Percentiles rank a stretch among this genome's conserved stretches.
Evolutionary conservation across 1,140 invertebrate species (phyloP).

Genomic region (Teleogryllus occipitalis): DNA sequence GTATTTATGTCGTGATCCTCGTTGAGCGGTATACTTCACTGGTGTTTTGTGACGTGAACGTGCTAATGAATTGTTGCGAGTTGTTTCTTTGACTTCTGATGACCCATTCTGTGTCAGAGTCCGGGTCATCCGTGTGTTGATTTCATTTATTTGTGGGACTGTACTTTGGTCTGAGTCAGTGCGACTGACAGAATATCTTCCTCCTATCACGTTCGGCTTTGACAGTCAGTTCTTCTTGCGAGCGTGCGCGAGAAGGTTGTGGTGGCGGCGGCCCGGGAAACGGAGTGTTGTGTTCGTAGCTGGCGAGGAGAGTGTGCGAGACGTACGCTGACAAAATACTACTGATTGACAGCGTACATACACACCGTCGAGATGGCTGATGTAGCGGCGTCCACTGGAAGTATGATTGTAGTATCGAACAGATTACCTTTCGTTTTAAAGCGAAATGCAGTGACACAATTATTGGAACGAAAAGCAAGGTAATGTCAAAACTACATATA

Average conservation of each 20-base stretch:
- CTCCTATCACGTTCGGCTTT: not conserved
- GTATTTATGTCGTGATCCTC: not conserved
- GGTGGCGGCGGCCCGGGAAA: not conserved
- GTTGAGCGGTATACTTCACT: not conserved
- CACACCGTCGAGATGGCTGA: not conserved
- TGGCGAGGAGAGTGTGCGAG: not conserved
- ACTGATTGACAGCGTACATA: not conserved
- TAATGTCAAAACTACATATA: constrained; percentile 35
- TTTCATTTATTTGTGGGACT: not conserved
- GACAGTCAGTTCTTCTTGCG: not conserved
- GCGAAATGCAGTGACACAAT: constrained; percentile 58
- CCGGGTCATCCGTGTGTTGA: not conserved
- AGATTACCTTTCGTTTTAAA: constrained; percentile 77
- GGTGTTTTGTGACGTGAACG: not conserved
- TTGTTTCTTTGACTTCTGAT: not conserved
- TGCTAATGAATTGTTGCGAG: not conserved
- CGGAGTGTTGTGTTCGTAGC: not conserved
- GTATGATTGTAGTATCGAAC: constrained; percentile 83
- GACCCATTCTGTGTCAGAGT: not conserved
- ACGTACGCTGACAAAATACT: not conserved
- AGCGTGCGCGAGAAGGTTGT: not conserved
- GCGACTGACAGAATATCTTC: not conserved
- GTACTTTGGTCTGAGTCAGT: not conserved
- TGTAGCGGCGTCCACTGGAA: not conserved
- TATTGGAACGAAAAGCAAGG: constrained; percentile 73